Percentiles rank a stretch among this genome's conserved stretches.
Evolutionary conservation across 2,888 invertebrate species (phyloP).

Genomic region (Apamea monoglypha): DNA sequence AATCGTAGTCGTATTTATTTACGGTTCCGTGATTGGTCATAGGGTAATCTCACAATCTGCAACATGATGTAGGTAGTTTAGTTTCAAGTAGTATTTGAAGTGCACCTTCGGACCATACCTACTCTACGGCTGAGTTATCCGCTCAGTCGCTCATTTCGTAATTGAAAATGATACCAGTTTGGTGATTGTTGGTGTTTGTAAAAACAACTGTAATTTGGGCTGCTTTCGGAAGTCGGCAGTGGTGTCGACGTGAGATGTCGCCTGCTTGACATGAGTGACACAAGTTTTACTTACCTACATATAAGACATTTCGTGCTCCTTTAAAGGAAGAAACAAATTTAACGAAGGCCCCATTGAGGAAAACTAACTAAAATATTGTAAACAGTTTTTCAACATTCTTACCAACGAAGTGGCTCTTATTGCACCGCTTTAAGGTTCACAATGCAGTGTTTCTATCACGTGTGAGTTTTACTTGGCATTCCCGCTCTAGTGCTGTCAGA

Average conservation of each 20-base stretch:
- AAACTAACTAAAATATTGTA: background rate
- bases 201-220: conserved; percentile 16
- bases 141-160: conserved; percentile 18
- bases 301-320: background rate
- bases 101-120: background rate
- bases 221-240: background rate
- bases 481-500: background rate
- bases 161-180: conserved; percentile 39
- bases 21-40: background rate
- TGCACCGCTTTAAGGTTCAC: background rate
- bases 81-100: background rate
- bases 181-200: conserved; percentile 22
- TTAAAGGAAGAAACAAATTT: background rate
- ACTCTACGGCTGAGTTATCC: background rate
- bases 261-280: background rate
- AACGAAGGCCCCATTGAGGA: background rate
- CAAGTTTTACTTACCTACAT: background rate
- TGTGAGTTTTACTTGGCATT: background rate
- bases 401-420: background rate
- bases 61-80: background rate
- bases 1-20: background rate
- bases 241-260: background rate
- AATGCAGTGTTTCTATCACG: background rate
- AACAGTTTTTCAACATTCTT: background rate
- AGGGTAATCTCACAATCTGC: background rate